These are phyloP conservation scores for Dasysyrphus albostriatus DNA, from an alignment of 2,888 invertebrate genomes.

Conservation along the genomic window DNA sequence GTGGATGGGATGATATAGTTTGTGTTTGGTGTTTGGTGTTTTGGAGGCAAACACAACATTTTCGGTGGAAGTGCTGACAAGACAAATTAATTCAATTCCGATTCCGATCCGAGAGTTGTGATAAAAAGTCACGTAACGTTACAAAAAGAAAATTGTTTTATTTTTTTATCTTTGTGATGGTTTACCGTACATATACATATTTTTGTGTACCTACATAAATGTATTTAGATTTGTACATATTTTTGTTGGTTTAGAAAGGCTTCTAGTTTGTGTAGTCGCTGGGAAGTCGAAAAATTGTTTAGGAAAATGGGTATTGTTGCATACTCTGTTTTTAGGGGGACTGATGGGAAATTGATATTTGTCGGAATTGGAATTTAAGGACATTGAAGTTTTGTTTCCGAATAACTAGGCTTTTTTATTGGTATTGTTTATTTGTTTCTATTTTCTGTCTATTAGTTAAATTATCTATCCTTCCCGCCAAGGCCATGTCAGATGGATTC, in stretches of 20 bases:
- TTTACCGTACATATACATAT: constrained; percentile 1
- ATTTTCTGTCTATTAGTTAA: background rate
- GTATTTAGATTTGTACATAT: too few species aligned
- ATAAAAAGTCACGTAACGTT: constrained; percentile 68
- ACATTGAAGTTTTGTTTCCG: constrained; percentile 49
- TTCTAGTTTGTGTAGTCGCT: background rate
- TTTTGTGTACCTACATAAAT: background rate
- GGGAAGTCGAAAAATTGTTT: background rate
- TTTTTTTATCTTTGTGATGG: constrained; percentile 20
- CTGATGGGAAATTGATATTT: constrained; percentile 30
- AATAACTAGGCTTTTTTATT: background rate
- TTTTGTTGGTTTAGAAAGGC: constrained; percentile 9
- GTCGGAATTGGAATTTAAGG: constrained; percentile 57
- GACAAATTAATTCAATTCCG: constrained; percentile 76
- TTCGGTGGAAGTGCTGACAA: constrained; percentile 75
- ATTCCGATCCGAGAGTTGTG: constrained; percentile 74
- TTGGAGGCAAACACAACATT: constrained; percentile 53
- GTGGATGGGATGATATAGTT: constrained; percentile 26
- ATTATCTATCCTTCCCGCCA: constrained; percentile 35
- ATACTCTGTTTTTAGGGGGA: background rate
- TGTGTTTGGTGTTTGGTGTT: constrained; percentile 12
- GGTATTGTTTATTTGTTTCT: background rate
- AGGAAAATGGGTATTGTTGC: background rate
- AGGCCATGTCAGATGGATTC: constrained; percentile 32
- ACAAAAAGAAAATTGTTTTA: background rate